A percentile compares a stretch with the other conserved stretches of the same genome.
Conservation (phyloP, 2,888 invertebrate species). For the Alentia gelatinosa region DNA sequence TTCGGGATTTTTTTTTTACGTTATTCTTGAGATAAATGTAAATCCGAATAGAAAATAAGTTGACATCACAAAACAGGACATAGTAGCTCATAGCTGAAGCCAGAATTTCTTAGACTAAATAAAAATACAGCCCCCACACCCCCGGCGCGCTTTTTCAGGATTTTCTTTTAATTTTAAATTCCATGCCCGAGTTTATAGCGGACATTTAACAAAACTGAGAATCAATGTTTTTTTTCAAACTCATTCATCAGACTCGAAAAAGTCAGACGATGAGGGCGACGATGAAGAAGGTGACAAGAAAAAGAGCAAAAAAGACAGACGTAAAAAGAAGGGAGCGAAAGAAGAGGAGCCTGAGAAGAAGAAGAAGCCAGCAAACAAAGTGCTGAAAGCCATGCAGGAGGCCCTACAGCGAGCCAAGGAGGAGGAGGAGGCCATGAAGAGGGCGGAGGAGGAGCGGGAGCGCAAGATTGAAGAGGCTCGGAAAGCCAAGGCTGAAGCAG, state of each 20-base stretch:
- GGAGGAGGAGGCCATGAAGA: conserved; percentile 76
- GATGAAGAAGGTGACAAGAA: conserved; percentile 60
- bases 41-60: no score
- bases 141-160: no score
- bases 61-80: no score
- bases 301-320: conserved; percentile 69
- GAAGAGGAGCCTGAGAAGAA: conserved; percentile 71
- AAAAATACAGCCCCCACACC: no score
- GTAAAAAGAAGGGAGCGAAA: conserved; percentile 76
- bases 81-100: no score
- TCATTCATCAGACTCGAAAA: background rate
- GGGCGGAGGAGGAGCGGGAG: conserved; percentile 71
- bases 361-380: conserved; percentile 67
- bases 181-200: no score
- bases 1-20: no score
- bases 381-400: conserved; percentile 80
- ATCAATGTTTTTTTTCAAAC: background rate
- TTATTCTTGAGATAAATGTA: no score
- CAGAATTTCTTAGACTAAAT: no score
- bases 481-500: conserved; percentile 82
- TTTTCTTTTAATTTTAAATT: no score
- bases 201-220: no score
- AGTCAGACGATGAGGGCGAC: conserved; percentile 31
- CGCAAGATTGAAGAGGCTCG: conserved; percentile 77
- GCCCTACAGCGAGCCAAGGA: conserved; percentile 78